Percentiles rank a stretch among this genome's conserved stretches.
Conservation (phyloP, 2,888 invertebrate genomes). For the Eupelmus urozonus region DNA sequence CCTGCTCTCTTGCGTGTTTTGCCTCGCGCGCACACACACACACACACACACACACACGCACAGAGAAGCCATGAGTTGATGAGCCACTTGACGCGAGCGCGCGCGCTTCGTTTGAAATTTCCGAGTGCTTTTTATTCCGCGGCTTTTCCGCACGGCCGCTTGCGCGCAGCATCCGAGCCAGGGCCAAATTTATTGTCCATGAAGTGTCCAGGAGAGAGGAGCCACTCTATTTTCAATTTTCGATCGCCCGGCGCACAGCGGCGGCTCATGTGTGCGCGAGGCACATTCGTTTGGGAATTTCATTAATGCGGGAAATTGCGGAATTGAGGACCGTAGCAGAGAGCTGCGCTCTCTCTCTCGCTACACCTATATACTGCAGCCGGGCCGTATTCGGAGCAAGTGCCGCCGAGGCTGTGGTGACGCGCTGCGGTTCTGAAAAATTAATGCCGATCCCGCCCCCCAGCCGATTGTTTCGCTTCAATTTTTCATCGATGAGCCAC, state of each 20-base stretch:
- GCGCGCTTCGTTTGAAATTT: conserved; percentile 38
- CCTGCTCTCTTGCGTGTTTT: conserved; percentile 6
- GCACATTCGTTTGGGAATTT: conserved; percentile 51
- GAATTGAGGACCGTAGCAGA: conserved; percentile 57
- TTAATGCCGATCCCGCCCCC: conserved; percentile 8
- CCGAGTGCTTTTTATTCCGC: conserved; percentile 50
- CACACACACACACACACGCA: not conserved
- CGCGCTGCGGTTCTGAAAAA: conserved; percentile 18
- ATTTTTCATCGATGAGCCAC: conserved; percentile 20
- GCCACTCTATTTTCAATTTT: conserved; percentile 60
- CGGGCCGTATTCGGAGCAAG: no score
- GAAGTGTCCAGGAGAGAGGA: conserved; percentile 33
- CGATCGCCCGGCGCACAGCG: conserved; percentile 52
- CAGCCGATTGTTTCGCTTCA: conserved; percentile 19
- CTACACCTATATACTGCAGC: no score
- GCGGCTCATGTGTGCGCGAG: not conserved
- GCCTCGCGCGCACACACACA: not conserved
- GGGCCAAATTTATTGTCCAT: conserved; percentile 41
- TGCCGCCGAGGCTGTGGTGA: conserved; percentile 63
- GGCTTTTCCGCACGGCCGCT: conserved; percentile 46
- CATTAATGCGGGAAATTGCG: conserved; percentile 57
- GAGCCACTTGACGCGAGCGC: conserved; percentile 51
- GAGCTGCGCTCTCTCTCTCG: no score
- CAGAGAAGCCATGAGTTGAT: conserved; percentile 20
- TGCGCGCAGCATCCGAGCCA: no score